These are phyloP conservation scores for Melanostoma mellinum DNA, from an alignment of 2,888 invertebrate species.

Conservation along the genomic window DNA sequence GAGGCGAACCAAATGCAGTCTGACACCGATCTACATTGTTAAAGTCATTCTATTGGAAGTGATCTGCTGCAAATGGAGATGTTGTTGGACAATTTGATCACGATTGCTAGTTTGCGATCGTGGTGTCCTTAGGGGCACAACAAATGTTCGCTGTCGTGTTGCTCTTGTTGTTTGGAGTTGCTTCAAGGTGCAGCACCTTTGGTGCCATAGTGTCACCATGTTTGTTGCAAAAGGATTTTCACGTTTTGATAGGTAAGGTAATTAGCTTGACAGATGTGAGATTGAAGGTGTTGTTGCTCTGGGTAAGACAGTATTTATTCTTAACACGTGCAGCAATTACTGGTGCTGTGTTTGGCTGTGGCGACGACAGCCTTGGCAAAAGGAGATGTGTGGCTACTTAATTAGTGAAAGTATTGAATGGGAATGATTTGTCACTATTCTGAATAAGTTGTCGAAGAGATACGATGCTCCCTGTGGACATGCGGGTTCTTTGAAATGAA, in stretches of 20 bases:
- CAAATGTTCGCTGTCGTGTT: slow-evolving; percentile 53
- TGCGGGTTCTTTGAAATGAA: too few species aligned
- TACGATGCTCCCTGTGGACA: too few species aligned
- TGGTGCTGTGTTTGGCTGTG: slow-evolving; percentile 10
- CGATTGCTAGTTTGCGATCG: slow-evolving; percentile 51
- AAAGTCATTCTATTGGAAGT: slow-evolving; percentile 66
- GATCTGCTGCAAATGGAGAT: slow-evolving; percentile 70
- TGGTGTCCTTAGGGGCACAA: slow-evolving; percentile 69
- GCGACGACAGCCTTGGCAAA: neutral
- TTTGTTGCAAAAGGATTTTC: slow-evolving; percentile 35
- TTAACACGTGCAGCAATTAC: slow-evolving; percentile 12
- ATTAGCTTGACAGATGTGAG: slow-evolving; percentile 59
- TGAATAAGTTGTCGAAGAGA: too few species aligned
- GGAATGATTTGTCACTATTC: too few species aligned
- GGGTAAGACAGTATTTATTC: neutral
- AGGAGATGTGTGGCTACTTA: neutral
- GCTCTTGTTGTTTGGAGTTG: slow-evolving; percentile 42
- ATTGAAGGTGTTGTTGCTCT: slow-evolving; percentile 37
- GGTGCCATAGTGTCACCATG: slow-evolving; percentile 30
- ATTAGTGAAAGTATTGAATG: neutral
- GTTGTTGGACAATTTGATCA: slow-evolving; percentile 67
- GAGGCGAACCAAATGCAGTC: slow-evolving; percentile 32
- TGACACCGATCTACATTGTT: slow-evolving; percentile 43
- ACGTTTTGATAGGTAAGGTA: slow-evolving; percentile 43
- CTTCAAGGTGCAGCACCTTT: slow-evolving; percentile 50